These are phyloP conservation scores for Blastomussa wellsi DNA, from an alignment of 92 coral and sea anemone genomes.

Conservation along the genomic window DNA sequence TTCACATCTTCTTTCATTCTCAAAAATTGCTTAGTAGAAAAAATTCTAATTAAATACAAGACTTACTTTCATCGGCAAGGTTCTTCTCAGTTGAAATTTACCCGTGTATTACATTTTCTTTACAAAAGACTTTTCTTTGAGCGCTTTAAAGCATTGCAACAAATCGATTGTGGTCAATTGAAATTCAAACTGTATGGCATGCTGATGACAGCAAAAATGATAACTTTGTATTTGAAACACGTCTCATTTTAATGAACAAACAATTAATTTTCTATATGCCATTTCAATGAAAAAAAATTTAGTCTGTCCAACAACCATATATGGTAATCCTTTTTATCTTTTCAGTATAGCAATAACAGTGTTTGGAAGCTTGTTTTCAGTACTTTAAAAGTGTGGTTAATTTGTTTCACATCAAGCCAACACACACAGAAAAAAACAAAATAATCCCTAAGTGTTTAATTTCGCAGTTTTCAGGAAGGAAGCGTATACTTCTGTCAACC, in stretches of 20 bases:
- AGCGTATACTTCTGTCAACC: neutral
- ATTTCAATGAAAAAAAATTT: neutral
- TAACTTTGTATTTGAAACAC: neutral
- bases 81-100: neutral
- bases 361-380: neutral
- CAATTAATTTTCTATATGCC: slow-evolving; percentile 13
- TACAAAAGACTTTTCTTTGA: neutral
- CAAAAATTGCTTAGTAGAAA: neutral
- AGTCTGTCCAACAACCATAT: neutral
- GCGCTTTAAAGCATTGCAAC: neutral
- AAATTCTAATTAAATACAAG: neutral
- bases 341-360: neutral
- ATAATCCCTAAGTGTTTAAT: neutral
- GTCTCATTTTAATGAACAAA: slow-evolving; percentile 34
- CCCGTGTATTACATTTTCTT: neutral
- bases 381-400: neutral
- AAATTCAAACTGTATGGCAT: slow-evolving; percentile 17
- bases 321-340: neutral
- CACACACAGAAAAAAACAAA: neutral
- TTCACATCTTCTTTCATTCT: neutral
- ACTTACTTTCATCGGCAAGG: neutral
- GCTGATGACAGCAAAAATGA: neutral
- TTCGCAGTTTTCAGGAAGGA: neutral
- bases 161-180: neutral
- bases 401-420: neutral